Base-by-base conservation (phyloP, 2,888 invertebrate genomes). In the Drosophila flavopinicola region DNA sequence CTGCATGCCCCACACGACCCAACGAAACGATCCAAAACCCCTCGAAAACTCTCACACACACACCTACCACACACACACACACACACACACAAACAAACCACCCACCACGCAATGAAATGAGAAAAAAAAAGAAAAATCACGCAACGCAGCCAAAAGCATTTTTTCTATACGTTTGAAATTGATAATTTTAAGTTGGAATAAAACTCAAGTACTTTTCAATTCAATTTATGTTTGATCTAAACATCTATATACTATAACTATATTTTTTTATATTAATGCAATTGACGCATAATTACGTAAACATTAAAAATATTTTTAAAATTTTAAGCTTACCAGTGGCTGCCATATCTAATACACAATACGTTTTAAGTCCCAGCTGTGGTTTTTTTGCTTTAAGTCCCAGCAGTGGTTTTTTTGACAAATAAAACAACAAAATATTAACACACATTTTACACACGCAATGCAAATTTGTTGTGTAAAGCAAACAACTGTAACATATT, bases 341-440 rank as follows among this genome's bases (percentile, higher is more conserved):
- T 82, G 79, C 82, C 78, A 84, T 65, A 68, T 76, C 66, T 79
- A 79, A 75, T 84, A 70, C 69, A 68, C 69, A 68, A 64, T 84
- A 63, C 47, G 35, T 68, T 63, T 63, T 75, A 75, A 80, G 58
- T 54, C 35, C 35, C 35, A 53, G 45, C 53, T 53, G 53, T 53
- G 53, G 53, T 53, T 45, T 45, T 49, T 42, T 35, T 37, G 47
- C 47, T 37, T 24, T 37, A 54, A 54, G 37, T 30, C 56, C 38
- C 35, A 33, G 45, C 45, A 45, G 25, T 53, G 52, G 45, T 45
- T 53, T 44, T 51, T 52, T 53, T 53, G 24, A 54, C 42, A 66
- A 74, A 76, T 64, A 66, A 83, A 77, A 78, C 49, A 57, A 74
- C 59, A 60, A 74, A 69, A 77, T 59, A 69, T 74, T 74, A 74